Percentiles rank a stretch among this genome's conserved stretches.
phyloP scores from a whole-genome alignment of 2,113 vertebrate genomes.

The Planiliza haematocheilus region DNA sequence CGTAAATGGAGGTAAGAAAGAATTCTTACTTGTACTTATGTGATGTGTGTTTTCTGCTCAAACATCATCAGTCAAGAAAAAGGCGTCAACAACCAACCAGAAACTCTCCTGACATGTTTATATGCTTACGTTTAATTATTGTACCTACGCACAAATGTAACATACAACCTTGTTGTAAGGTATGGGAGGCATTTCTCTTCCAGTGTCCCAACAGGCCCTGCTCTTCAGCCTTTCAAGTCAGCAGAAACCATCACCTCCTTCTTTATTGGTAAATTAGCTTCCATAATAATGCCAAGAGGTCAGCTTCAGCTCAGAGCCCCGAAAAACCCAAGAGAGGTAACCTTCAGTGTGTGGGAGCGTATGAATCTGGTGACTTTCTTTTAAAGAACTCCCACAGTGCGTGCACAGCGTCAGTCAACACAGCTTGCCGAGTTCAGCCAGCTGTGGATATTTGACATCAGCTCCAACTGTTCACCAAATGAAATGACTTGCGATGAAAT shows the following conservation, averaged over 20 bases:
- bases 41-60: too few relatives aligned
- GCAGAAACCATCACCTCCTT: background rate
- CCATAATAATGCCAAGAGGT: background rate
- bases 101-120: background rate
- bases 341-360: background rate
- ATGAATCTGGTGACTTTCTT: background rate
- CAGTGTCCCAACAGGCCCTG: background rate
- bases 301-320: background rate
- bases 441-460: constrained; percentile 5
- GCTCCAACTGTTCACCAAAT: background rate
- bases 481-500: constrained; percentile 7
- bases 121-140: background rate
- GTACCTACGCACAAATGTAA: background rate
- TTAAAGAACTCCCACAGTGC: background rate
- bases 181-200: background rate
- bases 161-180: background rate
- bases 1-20: too few relatives aligned
- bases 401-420: constrained; percentile 4
- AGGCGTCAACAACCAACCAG: background rate
- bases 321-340: background rate
- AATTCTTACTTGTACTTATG: too few relatives aligned
- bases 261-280: background rate
- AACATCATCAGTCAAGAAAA: background rate
- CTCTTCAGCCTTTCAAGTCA: background rate
- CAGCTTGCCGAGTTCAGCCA: constrained; percentile 15